Base-by-base conservation (phyloP, 2,888 invertebrate genomes). In the Melikaiella ostensackeni region DNA sequence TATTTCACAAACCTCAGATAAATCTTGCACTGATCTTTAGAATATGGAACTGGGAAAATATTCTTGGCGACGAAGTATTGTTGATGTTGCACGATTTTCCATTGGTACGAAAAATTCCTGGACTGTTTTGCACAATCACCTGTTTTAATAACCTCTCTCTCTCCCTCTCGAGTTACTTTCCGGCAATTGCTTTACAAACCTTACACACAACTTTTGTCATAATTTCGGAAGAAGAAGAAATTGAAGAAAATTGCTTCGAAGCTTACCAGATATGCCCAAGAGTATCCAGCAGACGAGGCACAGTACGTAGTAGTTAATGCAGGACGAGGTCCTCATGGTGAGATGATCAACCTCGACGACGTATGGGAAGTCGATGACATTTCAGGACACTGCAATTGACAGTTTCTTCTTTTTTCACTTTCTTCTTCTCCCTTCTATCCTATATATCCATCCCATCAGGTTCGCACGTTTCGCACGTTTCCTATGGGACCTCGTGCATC, bases 261-360 rank as follows among this genome's bases (percentile, higher is more conserved):
- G 84, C 91, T 91, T 89, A 91, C 91, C 91, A 86, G 89, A 91
- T 85, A 91, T 90, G 83, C 91, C 91, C 79, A 91, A 87, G 76
- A 91, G 88, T 79, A 91, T 87, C 91, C 91, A 91, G 87, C 90
- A 91, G 83, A 91, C 89, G 88, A 91, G 90, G 88, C 90, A 91
- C 86, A 91, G 89, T 85, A 91, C 88, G 88, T 91, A 91, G 84
- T 91, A 91, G 86, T 91, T 90, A 84, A 91, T 88, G 88, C 89
- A 90, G 83, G 90, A 89, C 88, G 89, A 87, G 85, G 91, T 89
- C 89, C 90, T 91, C 91, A 91, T 91, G 90, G 86, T 89, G 70
- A 55, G 30, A 50, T 30, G 50, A 27, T 50, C 70, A 90, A 88
- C 86, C 87, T 86, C 84, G 81, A 84, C 82, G 83, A 85, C 86